These are phyloP conservation scores for Rhagonycha lutea DNA, from an alignment of 2,888 invertebrate species.

Conservation along the genomic window DNA sequence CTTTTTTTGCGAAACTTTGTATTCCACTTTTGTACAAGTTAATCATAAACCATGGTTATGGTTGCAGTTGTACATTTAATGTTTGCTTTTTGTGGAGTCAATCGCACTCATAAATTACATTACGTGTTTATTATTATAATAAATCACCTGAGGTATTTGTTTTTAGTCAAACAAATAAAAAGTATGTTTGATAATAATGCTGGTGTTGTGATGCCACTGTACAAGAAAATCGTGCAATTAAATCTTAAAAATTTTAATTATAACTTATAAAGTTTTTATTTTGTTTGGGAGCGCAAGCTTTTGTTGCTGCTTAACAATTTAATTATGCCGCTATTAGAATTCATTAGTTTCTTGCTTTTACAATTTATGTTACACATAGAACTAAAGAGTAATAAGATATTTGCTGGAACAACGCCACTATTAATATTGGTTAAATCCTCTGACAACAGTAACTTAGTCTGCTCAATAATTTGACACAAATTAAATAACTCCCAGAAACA, in stretches of 20 bases:
- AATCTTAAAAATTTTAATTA: neutral
- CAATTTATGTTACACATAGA: neutral
- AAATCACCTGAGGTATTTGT: neutral
- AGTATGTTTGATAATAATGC: neutral
- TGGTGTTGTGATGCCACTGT: neutral
- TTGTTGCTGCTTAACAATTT: neutral
- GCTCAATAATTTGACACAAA: neutral
- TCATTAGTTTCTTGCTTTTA: neutral
- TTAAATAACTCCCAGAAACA: neutral
- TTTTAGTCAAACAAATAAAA: neutral
- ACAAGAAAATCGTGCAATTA: neutral
- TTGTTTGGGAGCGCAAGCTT: neutral
- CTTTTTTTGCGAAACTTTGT: neutral
- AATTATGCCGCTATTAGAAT: neutral
- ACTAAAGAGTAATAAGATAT: neutral
- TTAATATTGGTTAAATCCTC: neutral
- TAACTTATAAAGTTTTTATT: neutral
- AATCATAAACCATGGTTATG: neutral
- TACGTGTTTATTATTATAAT: neutral
- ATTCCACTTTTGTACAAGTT: neutral
- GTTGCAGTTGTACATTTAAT: neutral
- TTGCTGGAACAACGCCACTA: neutral
- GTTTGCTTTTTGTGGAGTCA: neutral
- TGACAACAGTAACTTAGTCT: neutral
- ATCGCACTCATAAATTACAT: neutral